Percentiles rank a stretch among this genome's conserved stretches.
These are phyloP conservation scores for Antheraea yamamai DNA, from an alignment of 2,888 invertebrate genomes.

Conservation along the genomic window DNA sequence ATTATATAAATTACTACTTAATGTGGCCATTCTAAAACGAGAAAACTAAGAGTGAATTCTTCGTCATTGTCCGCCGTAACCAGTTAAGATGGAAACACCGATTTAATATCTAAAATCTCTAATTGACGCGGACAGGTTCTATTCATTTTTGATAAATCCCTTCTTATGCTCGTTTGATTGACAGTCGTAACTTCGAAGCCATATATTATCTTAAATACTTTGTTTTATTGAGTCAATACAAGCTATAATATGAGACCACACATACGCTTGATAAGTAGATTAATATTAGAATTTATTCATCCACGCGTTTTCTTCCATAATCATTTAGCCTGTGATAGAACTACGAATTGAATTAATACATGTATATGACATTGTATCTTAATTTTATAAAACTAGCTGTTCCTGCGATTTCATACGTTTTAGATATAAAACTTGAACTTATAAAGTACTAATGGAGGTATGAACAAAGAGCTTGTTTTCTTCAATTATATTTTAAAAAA, in stretches of 20 bases:
- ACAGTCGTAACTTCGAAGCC: neutral
- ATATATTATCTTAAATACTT: neutral
- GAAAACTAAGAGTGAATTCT: conserved; percentile 21
- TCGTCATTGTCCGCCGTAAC: conserved; percentile 1
- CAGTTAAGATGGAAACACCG: conserved; percentile 13
- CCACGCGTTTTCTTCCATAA: neutral
- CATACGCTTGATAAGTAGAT: neutral
- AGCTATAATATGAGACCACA: neutral
- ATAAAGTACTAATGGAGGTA: too few species aligned
- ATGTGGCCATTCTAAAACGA: conserved; percentile 7
- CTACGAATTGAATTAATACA: too few species aligned
- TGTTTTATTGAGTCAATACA: neutral
- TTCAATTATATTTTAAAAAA: too few species aligned
- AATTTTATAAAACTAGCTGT: too few species aligned
- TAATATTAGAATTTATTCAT: neutral
- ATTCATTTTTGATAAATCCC: neutral
- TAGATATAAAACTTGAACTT: too few species aligned
- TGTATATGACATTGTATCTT: too few species aligned
- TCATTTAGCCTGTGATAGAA: neutral
- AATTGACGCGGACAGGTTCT: neutral
- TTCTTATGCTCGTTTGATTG: conserved; percentile 9
- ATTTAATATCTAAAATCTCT: neutral
- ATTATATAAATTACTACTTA: conserved; percentile 9
- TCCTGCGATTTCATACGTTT: too few species aligned
- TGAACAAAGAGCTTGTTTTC: too few species aligned